phyloP scores from a whole-genome alignment of 1,140 invertebrate species.

The Drosophila novamexicana region DNA sequence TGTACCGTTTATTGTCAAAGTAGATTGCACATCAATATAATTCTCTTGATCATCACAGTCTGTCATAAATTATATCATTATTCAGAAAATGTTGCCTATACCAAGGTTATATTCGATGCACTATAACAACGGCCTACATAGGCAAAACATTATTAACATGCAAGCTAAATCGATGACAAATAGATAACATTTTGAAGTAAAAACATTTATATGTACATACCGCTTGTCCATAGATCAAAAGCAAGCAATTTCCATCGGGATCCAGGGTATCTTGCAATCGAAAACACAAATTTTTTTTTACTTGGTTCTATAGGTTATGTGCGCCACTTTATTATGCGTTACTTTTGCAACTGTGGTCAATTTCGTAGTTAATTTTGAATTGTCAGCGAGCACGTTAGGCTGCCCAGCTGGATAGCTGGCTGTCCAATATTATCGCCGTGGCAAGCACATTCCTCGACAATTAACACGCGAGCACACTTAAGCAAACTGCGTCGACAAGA shows the following conservation, averaged over 20 bases:
- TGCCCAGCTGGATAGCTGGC: constrained; percentile 29
- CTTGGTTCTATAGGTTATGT: constrained; percentile 45
- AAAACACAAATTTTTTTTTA: constrained; percentile 2
- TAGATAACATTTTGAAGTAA: too few species aligned
- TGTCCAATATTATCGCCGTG: constrained; percentile 75
- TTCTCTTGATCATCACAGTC: too few species aligned
- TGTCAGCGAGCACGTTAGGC: constrained; percentile 77
- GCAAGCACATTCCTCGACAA: constrained; percentile 77
- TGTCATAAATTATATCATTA: too few species aligned
- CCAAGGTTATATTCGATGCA: too few species aligned
- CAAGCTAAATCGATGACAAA: too few species aligned
- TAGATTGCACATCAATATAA: too few species aligned
- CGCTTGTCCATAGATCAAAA: neutral
- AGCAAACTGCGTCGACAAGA: constrained; percentile 65
- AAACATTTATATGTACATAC: too few species aligned
- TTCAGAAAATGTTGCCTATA: too few species aligned
- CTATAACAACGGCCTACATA: too few species aligned
- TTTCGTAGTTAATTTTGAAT: constrained; percentile 79
- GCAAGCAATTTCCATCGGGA: neutral
- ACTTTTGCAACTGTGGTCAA: constrained; percentile 59
- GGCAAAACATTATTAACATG: too few species aligned
- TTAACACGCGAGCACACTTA: constrained; percentile 79
- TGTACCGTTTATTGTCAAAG: too few species aligned
- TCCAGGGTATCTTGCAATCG: constrained; percentile 1
- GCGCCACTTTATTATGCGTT: constrained; percentile 66